These are phyloP conservation scores for Chanos chanos DNA, from an alignment of 2,797 vertebrate species.

Conservation along the genomic window DNA sequence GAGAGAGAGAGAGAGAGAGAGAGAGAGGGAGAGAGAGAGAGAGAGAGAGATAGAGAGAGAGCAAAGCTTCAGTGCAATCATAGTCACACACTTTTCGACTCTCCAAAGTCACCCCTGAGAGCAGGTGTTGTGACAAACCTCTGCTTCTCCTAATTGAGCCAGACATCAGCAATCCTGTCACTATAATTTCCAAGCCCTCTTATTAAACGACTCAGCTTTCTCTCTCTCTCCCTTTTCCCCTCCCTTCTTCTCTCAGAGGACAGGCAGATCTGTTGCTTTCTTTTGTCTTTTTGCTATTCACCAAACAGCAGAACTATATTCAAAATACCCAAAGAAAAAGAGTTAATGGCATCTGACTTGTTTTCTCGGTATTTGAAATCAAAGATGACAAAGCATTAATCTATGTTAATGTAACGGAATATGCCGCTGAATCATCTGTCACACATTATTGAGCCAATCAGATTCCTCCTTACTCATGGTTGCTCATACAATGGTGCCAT, in stretches of 20 bases:
- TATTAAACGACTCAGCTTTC: constrained; percentile 2
- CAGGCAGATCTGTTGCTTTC: constrained; percentile 8
- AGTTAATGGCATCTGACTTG: neutral
- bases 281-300: constrained; percentile 4
- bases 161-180: constrained; percentile 27
- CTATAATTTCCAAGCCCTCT: constrained; percentile 25
- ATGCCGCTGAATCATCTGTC: no score
- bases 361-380: neutral
- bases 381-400: neutral
- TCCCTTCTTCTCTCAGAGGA: constrained; percentile 3
- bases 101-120: no score
- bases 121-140: constrained; percentile 24
- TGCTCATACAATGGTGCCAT: no score
- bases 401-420: neutral
- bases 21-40: no score
- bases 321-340: neutral
- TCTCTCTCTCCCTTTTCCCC: neutral
- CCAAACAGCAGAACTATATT: constrained; percentile 12
- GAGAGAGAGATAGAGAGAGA: no score
- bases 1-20: no score
- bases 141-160: constrained; percentile 23
- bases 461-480: no score
- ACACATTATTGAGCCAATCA: no score
- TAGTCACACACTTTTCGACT: no score
- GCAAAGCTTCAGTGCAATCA: no score